Base-by-base conservation (phyloP, 2,113 vertebrate species). In the Arothron firmamentum region DNA sequence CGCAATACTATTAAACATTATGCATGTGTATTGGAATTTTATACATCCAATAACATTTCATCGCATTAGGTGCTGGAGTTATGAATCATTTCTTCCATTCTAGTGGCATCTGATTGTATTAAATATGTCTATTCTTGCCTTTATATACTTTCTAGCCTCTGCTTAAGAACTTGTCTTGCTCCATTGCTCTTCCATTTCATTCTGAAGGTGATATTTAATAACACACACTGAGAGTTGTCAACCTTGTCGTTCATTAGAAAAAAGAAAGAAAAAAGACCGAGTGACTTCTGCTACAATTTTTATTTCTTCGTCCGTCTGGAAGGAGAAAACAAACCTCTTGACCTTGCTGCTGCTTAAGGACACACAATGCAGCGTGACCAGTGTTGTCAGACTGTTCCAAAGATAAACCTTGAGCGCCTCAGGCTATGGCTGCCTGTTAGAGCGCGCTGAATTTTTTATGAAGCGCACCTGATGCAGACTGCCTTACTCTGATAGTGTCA, bases 391-490 rank as follows among this genome's bases (percentile, higher is more conserved):
- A 78, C 75, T 77, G 64, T 76, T 81, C 81, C 75, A 87, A 84
- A 85, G 84, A 84, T 77, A 83, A 87, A 86, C 79, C 79, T 84
- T 85, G 83, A 83, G 74, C 83, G 84, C 84, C 86, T 67, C 67
- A 50, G 88, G 86, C 81, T 77, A 87, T 75, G 68, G 77, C 67
- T 73, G 68, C 57, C 80, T 68, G 51, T 54, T 62, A 70, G 84
- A 74, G 79, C 73, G 77, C 84, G 85, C 81, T 82, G 80, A 88
- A 88, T 87, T 69, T 75, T 86, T 85, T 64, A 86, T 87, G 79
- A 83, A 81, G 67, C 45, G 15, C 83, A 85, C 77, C 75, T 84
- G 71, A 84, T 56, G 41, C 66, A 72, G 65, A 63, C 59, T 0
- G 18, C 56, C n/a, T 53, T 65, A 82, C 70, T 72, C 64, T 76